Percentiles rank a stretch among this genome's conserved stretches.
Evolutionary conservation across 2,113 vertebrate genomes (phyloP).

Genomic region (Charadrius vociferus): DNA sequence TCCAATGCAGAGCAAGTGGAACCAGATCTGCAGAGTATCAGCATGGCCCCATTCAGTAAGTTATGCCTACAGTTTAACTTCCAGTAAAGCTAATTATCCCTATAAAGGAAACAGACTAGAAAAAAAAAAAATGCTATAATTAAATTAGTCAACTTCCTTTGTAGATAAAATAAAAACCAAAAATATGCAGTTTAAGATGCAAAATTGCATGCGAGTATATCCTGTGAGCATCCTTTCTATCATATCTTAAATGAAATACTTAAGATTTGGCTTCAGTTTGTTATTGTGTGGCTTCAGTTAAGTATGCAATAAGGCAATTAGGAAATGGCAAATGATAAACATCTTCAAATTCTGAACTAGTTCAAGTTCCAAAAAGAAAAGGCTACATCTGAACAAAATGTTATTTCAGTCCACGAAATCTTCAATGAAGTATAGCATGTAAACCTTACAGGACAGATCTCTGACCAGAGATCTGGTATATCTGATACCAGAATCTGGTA

Average conservation of each 20-base stretch:
- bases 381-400: background rate
- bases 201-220: background rate
- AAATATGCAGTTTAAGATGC: background rate
- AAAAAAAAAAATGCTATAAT: background rate
- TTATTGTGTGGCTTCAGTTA: background rate
- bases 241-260: background rate
- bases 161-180: background rate
- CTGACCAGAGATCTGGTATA: too few relatives aligned
- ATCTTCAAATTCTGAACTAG: background rate
- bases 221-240: background rate
- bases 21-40: background rate
- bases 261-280: background rate
- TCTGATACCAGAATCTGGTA: background rate
- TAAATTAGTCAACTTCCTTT: background rate
- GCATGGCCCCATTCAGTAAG: background rate
- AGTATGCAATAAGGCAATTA: background rate
- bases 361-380: background rate
- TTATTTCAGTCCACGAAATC: background rate
- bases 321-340: constrained; percentile 11
- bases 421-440: background rate
- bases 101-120: background rate
- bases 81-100: background rate
- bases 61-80: background rate
- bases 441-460: background rate
- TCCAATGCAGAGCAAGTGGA: background rate